Conservation (phyloP, 1,140 invertebrate genomes). For the Brachionus manjavacas region DNA sequence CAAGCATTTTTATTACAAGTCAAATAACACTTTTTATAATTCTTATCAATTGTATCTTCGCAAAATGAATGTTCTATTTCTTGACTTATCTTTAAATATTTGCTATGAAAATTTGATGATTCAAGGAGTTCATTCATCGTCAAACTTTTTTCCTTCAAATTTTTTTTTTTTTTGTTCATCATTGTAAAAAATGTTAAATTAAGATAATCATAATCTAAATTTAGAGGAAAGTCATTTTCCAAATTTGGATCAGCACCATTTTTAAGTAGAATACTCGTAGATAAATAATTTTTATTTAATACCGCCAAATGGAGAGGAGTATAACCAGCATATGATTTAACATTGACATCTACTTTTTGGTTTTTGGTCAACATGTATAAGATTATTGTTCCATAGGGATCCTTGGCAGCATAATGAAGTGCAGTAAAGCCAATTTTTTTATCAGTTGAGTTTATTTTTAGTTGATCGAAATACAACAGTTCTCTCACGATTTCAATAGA, state of each 20-base stretch:
- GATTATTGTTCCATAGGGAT: neutral
- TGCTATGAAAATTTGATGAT: neutral
- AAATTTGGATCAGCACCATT: constrained; percentile 18
- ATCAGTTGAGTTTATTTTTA: constrained; percentile 2
- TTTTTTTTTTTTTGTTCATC: neutral
- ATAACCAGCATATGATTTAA: neutral
- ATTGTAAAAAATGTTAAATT: neutral
- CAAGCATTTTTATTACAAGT: neutral
- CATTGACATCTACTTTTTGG: neutral
- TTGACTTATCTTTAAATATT: neutral
- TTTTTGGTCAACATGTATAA: neutral
- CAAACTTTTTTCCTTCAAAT: neutral
- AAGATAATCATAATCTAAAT: neutral
- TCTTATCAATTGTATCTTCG: neutral
- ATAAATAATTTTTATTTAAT: neutral
- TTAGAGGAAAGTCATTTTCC: neutral
- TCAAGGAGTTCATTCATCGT: neutral
- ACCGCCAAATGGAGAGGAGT: neutral
- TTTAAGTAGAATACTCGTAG: neutral
- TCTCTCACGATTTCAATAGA: neutral
- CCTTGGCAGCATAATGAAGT: neutral
- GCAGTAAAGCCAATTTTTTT: neutral
- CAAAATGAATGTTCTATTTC: neutral
- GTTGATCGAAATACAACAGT: neutral
- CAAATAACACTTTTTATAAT: neutral